Evolutionary conservation across 2,113 vertebrate species (phyloP).

Genomic region (Crotalus horridus): DNA sequence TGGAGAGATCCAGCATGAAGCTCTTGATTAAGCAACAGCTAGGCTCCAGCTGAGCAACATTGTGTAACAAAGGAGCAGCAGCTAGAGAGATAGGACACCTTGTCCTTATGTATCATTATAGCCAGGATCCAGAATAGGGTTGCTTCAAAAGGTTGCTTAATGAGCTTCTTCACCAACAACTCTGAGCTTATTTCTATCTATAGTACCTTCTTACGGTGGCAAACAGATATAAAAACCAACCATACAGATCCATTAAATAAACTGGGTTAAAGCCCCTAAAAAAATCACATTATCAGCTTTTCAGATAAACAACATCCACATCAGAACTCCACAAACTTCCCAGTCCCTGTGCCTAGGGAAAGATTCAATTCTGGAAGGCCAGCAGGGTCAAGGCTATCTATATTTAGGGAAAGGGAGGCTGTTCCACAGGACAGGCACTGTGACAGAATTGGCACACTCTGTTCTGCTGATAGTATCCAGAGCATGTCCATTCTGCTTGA

Average conservation of each 20-base stretch:
- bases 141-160: neutral
- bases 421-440: neutral
- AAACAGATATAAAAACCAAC: neutral
- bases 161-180: neutral
- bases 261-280: neutral
- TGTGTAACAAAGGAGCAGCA: neutral
- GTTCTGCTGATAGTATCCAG: neutral
- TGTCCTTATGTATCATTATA: neutral
- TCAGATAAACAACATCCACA: neutral
- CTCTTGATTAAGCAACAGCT: neutral
- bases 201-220: neutral
- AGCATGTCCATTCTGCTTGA: neutral
- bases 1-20: neutral
- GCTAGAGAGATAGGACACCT: neutral
- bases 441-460: neutral
- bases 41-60: neutral
- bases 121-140: neutral
- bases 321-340: neutral
- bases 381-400: neutral
- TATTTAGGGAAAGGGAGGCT: neutral
- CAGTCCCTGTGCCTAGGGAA: neutral
- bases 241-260: neutral
- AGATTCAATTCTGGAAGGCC: neutral
- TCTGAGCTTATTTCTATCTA: neutral
- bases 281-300: neutral